These are phyloP conservation scores for Haplochromis vanheusdeni DNA, from an alignment of 2,113 vertebrate species.

Conservation along the genomic window DNA sequence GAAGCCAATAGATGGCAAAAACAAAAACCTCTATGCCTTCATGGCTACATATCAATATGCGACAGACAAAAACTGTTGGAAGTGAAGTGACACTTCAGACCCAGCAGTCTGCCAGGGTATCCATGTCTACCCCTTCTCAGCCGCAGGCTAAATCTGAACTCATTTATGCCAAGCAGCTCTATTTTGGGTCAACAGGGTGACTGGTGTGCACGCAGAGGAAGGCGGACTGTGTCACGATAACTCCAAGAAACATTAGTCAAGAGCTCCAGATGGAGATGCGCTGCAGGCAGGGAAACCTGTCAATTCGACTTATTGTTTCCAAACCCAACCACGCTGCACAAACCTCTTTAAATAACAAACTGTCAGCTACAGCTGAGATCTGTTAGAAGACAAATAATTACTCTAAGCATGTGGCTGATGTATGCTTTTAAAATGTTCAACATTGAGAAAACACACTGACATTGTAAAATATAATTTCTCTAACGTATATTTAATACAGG, in stretches of 20 bases:
- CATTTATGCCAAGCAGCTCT: conserved; percentile 21
- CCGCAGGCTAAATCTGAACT: conserved; percentile 36
- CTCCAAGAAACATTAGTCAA: not conserved
- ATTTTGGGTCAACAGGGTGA: conserved; percentile 23
- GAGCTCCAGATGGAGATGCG: not conserved
- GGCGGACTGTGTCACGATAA: not conserved
- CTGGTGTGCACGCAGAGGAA: not conserved
- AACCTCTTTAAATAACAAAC: not conserved
- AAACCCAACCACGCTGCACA: not conserved
- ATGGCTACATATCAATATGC: not conserved
- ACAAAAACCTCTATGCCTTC: not conserved
- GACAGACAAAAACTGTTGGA: conserved; percentile 20
- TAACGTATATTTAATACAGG: not conserved
- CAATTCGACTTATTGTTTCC: not conserved
- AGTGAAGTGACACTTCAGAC: conserved; percentile 36
- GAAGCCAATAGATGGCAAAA: not conserved
- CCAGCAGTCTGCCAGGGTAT: conserved; percentile 7
- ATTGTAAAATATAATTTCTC: not conserved
- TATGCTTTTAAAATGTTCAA: not conserved
- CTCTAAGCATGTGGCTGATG: not conserved
- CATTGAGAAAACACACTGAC: not conserved
- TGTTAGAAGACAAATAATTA: not conserved
- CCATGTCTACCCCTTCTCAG: conserved; percentile 13
- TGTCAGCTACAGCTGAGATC: not conserved
- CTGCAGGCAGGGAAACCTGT: not conserved